Evolutionary conservation across 1,140 invertebrate species (phyloP), one percentile per base, ranked within the genome.

Genomic region (Pteromalus puparum): DNA sequence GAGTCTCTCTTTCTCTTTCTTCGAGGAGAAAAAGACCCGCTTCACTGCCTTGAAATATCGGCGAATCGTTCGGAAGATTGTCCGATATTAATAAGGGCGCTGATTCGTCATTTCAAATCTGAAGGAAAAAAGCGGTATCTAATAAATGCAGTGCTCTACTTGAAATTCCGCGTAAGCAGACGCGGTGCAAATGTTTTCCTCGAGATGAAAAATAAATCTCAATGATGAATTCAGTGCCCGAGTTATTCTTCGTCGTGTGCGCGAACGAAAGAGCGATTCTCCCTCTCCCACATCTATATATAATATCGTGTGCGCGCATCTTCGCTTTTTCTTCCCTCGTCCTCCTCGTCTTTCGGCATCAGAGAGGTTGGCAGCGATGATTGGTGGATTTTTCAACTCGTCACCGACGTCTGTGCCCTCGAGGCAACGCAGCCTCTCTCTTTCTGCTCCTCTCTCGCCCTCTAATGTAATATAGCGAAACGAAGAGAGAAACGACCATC

Each of bases 371-470:
- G 61, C 61, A 15, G 9, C 34, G 34, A 74, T 74, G 72, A 74
- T 74, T 74, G 72, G 72, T 74, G 34, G 72, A 74, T 74, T 74
- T 74, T 74, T 74, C 34, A 74, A 74, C 72, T 74, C 72, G 72
- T 42, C 34, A 74, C 34, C 72, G 68, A 42, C 72, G 72, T 74
- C 72, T 74, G 28, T 42, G 72, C 72, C 72, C 34, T 21, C 28
- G 7, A 30, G 72, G 26, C 18, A 73, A 3, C 4, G 9, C 21
- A 24, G 24, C 28, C 21, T 30, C 68, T 70, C 2, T 70, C 18
- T 5, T 24, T 1, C 65, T 18, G n/a, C 10, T 48, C 13, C 53
- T 61, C 53, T 61, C 53, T 21, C 53, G 53, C 53, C 53, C 26
- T 70, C 68, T 74, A 74, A 38, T 74, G 34, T n/a, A 74, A 74